These are phyloP conservation scores for Mormyrops attenuatus DNA, from an alignment of 2,797 vertebrate species.

Conservation along the genomic window DNA sequence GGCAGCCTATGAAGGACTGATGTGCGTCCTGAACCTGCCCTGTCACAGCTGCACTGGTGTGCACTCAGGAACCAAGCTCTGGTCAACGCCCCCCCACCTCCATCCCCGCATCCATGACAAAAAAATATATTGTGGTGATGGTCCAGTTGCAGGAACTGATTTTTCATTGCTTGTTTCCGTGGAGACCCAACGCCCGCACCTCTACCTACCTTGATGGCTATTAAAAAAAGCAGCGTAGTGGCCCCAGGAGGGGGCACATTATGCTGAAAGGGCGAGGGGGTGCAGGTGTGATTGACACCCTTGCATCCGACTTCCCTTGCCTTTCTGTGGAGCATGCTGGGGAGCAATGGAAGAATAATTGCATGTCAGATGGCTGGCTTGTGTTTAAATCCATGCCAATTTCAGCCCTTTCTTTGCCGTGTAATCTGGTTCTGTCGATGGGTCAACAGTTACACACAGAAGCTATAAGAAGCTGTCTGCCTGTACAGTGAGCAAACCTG, in stretches of 20 bases:
- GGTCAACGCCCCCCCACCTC: background rate
- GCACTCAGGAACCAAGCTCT: background rate
- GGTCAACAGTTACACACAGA: background rate
- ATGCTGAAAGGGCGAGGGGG: background rate
- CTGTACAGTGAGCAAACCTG: background rate
- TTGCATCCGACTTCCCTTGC: conserved; percentile 17
- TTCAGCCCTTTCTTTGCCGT: background rate
- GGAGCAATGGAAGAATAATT: conserved; percentile 14
- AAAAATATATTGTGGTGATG: background rate
- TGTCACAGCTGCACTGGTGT: no score
- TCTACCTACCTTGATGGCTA: conserved; percentile 7
- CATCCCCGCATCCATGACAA: background rate
- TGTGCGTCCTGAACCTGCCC: background rate
- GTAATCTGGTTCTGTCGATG: background rate
- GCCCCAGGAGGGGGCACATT: conserved; percentile 18
- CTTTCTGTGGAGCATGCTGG: background rate
- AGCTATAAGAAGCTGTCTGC: background rate
- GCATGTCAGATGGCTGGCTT: background rate
- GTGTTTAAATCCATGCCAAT: conserved; percentile 12
- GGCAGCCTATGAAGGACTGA: background rate
- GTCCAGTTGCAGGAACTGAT: background rate
- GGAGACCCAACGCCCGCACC: background rate
- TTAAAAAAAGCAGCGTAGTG: conserved; percentile 30
- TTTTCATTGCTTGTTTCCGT: background rate
- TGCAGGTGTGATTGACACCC: conserved; percentile 12